Evolutionary conservation across 2,797 vertebrate genomes (phyloP).

Genomic region (Astyanax mexicanus): DNA sequence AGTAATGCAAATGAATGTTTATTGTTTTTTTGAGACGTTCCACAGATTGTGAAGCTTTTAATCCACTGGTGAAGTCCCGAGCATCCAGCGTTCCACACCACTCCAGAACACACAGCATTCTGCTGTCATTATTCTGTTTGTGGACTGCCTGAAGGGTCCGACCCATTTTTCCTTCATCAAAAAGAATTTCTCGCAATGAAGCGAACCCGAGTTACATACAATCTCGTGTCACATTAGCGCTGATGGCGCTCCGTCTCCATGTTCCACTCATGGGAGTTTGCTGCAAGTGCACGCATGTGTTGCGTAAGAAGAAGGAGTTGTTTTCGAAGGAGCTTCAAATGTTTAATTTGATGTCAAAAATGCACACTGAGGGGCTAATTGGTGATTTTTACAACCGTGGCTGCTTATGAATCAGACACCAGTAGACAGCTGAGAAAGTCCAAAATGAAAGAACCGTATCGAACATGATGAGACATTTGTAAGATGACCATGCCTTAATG

Average conservation of each 20-base stretch:
- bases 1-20: neutral
- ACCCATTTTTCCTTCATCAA: slow-evolving; percentile 13
- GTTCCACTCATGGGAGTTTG: neutral
- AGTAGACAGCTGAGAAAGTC: neutral
- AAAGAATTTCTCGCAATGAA: neutral
- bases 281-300: slow-evolving; percentile 4
- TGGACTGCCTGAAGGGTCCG: slow-evolving; percentile 16
- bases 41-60: neutral
- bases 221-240: neutral
- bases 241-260: neutral
- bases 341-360: slow-evolving; percentile 3
- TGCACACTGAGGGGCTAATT: neutral
- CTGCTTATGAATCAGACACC: neutral
- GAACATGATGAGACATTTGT: neutral
- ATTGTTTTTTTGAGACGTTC: neutral
- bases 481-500: neutral
- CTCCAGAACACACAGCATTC: neutral
- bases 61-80: neutral
- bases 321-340: neutral
- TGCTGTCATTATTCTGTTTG: neutral
- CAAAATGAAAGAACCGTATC: neutral
- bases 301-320: slow-evolving; percentile 18
- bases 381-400: neutral
- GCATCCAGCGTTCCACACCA: neutral
- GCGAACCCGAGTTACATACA: neutral